A percentile compares a stretch with the other conserved stretches of the same genome.
Evolutionary conservation across 2,113 vertebrate species (phyloP).

Genomic region (Eulemur macaco): DNA sequence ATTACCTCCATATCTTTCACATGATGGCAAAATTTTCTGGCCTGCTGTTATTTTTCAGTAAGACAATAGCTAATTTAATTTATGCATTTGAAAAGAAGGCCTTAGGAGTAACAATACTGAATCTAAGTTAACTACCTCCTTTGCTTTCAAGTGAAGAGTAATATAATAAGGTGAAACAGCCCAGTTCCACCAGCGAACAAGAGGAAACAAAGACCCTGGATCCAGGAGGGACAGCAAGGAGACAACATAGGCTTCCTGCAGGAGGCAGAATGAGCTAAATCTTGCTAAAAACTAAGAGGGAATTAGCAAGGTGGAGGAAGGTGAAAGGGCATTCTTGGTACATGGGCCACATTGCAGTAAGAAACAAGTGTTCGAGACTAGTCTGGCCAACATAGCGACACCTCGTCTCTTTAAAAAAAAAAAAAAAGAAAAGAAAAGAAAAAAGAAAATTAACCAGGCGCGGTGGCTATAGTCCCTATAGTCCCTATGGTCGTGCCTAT

Average conservation of each 20-base stretch:
- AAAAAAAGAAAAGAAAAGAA: no score
- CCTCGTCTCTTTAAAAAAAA: no score
- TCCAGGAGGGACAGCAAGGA: not conserved
- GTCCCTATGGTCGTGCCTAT: no score
- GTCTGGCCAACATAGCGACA: no score
- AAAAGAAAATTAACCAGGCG: no score
- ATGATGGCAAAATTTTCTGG: not conserved
- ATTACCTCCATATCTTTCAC: not conserved
- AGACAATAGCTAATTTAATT: not conserved
- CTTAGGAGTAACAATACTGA: not conserved
- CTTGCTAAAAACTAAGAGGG: not conserved
- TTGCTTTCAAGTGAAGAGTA: conserved; percentile 28
- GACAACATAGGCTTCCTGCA: not conserved
- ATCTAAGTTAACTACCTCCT: not conserved
- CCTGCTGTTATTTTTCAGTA: not conserved
- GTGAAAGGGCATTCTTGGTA: not conserved
- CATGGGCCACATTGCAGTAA: not conserved
- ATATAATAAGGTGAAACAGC: not conserved
- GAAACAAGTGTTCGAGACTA: not conserved
- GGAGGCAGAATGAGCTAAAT: not conserved
- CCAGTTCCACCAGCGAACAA: not conserved
- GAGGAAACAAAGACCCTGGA: conserved; percentile 29
- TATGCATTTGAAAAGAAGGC: not conserved
- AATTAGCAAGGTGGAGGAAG: not conserved
- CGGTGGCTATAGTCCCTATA: no score